Percentiles rank a stretch among this genome's conserved stretches.
phyloP scores from a whole-genome alignment of 2,888 invertebrate species.

The Agrotis clavis region DNA sequence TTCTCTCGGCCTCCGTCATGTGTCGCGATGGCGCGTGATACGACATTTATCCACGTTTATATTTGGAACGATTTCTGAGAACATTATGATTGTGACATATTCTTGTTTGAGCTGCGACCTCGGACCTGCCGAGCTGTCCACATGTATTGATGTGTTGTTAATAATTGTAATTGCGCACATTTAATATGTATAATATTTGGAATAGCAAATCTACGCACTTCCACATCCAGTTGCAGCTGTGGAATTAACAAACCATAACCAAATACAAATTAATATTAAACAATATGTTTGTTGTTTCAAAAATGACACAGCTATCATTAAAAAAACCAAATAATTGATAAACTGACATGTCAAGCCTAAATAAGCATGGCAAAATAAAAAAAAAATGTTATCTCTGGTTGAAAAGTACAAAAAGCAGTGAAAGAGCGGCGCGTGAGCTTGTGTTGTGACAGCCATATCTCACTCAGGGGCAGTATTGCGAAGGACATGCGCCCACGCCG shows the following conservation, averaged over 20 bases:
- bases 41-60: slow-evolving; percentile 87
- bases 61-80: slow-evolving; percentile 86
- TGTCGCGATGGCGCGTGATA: slow-evolving; percentile 87
- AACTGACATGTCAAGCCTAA: slow-evolving; percentile 41
- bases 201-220: slow-evolving; percentile 24
- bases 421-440: slow-evolving; percentile 72
- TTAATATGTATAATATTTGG: slow-evolving; percentile 5
- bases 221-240: slow-evolving; percentile 5
- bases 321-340: slow-evolving; percentile 56
- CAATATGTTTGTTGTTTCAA: slow-evolving; percentile 22
- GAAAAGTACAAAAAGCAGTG: slow-evolving; percentile 54
- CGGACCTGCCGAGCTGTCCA: slow-evolving; percentile 53
- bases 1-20: slow-evolving; percentile 87
- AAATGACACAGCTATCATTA: slow-evolving; percentile 44
- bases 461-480: slow-evolving; percentile 81
- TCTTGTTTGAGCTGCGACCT: slow-evolving; percentile 70
- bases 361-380: slow-evolving; percentile 42
- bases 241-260: background rate
- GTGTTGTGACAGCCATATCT: slow-evolving; percentile 75
- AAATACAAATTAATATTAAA: background rate
- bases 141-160: slow-evolving; percentile 54
- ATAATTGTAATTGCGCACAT: slow-evolving; percentile 35
- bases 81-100: slow-evolving; percentile 84
- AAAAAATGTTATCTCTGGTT: slow-evolving; percentile 59
- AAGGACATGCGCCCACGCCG: slow-evolving; percentile 87